Evolutionary conservation across 2,888 invertebrate genomes (phyloP), one percentile per base, ranked within the genome.

Genomic region (Zaprionus bogoriensis): DNA sequence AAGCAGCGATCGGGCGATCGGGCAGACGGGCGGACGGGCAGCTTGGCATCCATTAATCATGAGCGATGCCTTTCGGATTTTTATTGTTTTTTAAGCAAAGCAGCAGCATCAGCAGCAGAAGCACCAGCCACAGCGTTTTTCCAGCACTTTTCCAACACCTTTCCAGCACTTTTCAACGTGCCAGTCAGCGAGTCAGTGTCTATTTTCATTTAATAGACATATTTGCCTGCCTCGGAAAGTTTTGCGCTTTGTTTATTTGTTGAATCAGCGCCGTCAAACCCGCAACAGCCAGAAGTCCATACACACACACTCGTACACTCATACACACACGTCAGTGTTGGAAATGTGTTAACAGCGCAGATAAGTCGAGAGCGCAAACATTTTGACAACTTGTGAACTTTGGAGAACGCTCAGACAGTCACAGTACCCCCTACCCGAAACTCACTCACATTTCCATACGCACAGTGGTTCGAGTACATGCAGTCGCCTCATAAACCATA

Each of bases 341-440:
- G 53, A 69, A 78, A 71, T 85, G 76, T 80, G 85, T 82, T 85
- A 82, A 78, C 87, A 65, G 60, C 70, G 53, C 47, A 79, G 86
- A 85, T 79, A 83, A 77, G 60, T 76, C 60, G 45, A 65, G 61
- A 62, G 67, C 61, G 62, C 77, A 85, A 82, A 87, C 82, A 81
- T 87, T 85, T 87, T 87, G 87, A 87, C 88, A 88, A 87, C 75
- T 87, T 88, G 88, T 87, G 88, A 87, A 81, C 76, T 79, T 78
- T 81, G 77, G 77, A 59, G 68, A 76, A 76, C 64, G 77, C 68
- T n/a, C 66, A 84, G 58, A 22, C 9, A 17, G 10, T 14, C 5
- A 17, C n/a, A 23, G 3, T 9, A 47, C 39, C 27, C 14, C 25
- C 14, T 22, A 27, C 32, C 25, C 50, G 47, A 30, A 23, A 20